Evolutionary conservation across 2,797 vertebrate genomes (phyloP).

Genomic region (Alca torda): DNA sequence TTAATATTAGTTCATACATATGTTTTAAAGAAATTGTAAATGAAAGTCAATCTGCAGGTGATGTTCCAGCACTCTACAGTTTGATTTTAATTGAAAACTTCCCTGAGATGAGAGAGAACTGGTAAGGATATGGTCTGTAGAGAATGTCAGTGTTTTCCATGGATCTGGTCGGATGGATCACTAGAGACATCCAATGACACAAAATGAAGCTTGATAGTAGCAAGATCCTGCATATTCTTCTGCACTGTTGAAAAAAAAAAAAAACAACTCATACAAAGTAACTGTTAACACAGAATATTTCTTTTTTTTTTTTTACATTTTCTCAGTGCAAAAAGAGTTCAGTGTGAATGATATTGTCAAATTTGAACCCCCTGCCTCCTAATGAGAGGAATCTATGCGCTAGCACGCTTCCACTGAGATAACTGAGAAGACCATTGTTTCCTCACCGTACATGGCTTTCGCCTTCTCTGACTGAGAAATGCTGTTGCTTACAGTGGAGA

Average conservation of each 20-base stretch:
- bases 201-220: neutral
- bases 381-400: neutral
- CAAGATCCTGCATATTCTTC: neutral
- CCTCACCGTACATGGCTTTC: neutral
- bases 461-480: slow-evolving; percentile 8
- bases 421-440: slow-evolving; percentile 38
- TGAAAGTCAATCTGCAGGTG: neutral
- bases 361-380: neutral
- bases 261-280: neutral
- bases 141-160: accelerated
- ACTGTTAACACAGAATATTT: neutral
- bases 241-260: neutral
- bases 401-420: neutral
- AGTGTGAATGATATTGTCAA: neutral
- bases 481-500: slow-evolving; percentile 29
- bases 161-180: neutral
- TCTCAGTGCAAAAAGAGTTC: neutral
- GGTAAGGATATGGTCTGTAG: neutral
- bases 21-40: neutral
- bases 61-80: neutral
- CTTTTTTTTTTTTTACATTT: neutral
- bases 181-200: neutral
- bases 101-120: neutral
- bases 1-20: neutral
- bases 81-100: neutral